A percentile compares a stretch with the other conserved stretches of the same genome.
Conservation (phyloP, 2,113 vertebrate species). For the Promerops cafer region DNA sequence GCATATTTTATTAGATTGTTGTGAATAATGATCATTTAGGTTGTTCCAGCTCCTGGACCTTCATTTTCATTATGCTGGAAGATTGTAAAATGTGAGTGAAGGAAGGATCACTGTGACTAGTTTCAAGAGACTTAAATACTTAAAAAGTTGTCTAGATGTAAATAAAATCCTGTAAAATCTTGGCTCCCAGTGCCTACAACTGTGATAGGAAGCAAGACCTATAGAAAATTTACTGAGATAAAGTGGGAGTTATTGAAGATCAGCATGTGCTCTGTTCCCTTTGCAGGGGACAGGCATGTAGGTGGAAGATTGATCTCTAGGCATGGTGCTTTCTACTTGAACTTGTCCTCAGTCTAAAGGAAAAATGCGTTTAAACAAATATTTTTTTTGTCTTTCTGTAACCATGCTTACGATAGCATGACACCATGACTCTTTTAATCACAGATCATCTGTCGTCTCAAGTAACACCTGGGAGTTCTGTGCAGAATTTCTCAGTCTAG, state of each 20-base stretch:
- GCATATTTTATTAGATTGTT: background rate
- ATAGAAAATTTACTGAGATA: background rate
- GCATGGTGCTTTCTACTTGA: background rate
- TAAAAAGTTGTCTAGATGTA: background rate
- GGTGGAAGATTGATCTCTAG: background rate
- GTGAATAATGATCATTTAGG: background rate
- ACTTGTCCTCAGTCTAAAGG: background rate
- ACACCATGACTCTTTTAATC: background rate
- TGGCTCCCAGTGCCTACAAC: background rate
- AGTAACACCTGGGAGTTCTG: background rate
- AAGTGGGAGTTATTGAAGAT: background rate
- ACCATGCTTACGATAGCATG: background rate
- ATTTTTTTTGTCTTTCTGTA: background rate
- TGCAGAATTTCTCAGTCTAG: background rate
- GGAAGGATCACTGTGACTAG: background rate
- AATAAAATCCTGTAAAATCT: background rate
- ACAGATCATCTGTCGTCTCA: background rate
- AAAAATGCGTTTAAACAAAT: background rate
- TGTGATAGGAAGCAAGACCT: background rate
- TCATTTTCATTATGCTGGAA: background rate
- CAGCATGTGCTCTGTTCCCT: background rate
- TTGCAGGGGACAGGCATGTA: fast-evolving
- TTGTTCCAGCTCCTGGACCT: background rate
- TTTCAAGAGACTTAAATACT: background rate
- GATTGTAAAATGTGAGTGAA: background rate